These are phyloP conservation scores for Sipha flava DNA, from an alignment of 1,140 invertebrate species.

Conservation along the genomic window DNA sequence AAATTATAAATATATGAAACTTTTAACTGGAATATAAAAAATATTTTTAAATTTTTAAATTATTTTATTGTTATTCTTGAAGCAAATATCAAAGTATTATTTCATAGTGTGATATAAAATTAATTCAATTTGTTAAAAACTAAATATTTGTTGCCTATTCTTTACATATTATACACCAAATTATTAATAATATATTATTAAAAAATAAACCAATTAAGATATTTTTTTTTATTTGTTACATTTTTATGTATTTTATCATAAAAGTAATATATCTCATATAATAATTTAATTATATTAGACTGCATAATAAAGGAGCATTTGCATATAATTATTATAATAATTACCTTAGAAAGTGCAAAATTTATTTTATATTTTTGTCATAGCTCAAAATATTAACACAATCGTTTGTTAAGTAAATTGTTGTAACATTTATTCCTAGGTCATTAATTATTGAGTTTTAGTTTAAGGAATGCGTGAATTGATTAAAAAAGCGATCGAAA, in stretches of 20 bases:
- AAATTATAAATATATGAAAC: not conserved
- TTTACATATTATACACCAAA: not conserved
- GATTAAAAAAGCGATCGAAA: not conserved
- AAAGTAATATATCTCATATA: not conserved
- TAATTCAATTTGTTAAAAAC: not conserved
- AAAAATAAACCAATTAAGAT: not conserved
- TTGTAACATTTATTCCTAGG: not conserved
- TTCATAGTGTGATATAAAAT: not conserved
- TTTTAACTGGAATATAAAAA: not conserved
- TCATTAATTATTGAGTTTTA: not conserved
- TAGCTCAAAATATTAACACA: not conserved
- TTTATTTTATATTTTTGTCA: not conserved
- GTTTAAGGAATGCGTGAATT: not conserved
- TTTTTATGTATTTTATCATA: not conserved
- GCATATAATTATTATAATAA: not conserved
- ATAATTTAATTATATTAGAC: not conserved
- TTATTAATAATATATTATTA: not conserved
- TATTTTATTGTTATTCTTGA: constrained; percentile 1
- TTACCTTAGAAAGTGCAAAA: not conserved
- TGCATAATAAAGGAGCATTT: not conserved
- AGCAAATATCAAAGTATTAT: constrained; percentile 1
- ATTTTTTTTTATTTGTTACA: not conserved
- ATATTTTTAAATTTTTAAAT: not conserved
- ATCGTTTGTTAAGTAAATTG: not conserved
- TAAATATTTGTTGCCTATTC: not conserved